phyloP scores from a whole-genome alignment of 2,888 invertebrate genomes.

The Apomyelois bistriatella region DNA sequence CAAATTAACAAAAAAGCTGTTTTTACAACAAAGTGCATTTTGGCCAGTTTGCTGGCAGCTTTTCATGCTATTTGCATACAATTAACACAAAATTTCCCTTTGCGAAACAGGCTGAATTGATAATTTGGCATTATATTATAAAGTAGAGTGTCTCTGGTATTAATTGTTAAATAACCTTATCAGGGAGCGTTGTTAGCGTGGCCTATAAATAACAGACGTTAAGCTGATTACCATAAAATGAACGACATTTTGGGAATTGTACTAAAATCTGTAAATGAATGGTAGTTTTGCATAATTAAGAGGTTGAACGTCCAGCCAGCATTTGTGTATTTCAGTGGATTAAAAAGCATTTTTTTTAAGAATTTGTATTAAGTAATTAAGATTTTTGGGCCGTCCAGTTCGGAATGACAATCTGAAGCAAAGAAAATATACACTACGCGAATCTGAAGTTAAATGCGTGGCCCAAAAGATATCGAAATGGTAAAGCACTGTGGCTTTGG shows the following conservation, averaged over 20 bases:
- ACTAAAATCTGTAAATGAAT: constrained; percentile 77
- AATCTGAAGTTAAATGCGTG: too few relatives aligned
- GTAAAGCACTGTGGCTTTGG: too few relatives aligned
- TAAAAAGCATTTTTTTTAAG: too few relatives aligned
- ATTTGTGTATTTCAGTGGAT: constrained; percentile 43
- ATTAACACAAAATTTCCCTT: constrained; percentile 66
- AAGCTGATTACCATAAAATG: constrained; percentile 70
- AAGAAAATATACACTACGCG: too few relatives aligned
- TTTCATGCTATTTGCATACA: constrained; percentile 41
- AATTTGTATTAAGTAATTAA: too few relatives aligned
- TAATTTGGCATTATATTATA: constrained; percentile 64
- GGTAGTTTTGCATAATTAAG: constrained; percentile 76
- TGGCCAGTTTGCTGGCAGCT: constrained; percentile 20
- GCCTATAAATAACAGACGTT: constrained; percentile 70
- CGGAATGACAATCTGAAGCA: too few relatives aligned
- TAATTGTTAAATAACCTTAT: constrained; percentile 71
- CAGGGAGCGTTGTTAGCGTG: constrained; percentile 60
- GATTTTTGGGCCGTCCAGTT: too few relatives aligned
- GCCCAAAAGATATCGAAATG: too few relatives aligned
- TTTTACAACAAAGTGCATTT: background rate
- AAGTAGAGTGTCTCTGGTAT: constrained; percentile 65
- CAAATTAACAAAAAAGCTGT: background rate
- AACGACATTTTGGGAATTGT: constrained; percentile 67
- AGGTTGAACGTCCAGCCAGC: constrained; percentile 55
- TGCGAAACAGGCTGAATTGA: constrained; percentile 48